Percentiles rank a stretch among this genome's conserved stretches.
Conservation (phyloP, 2,888 invertebrate genomes). For the Bibio marci region DNA sequence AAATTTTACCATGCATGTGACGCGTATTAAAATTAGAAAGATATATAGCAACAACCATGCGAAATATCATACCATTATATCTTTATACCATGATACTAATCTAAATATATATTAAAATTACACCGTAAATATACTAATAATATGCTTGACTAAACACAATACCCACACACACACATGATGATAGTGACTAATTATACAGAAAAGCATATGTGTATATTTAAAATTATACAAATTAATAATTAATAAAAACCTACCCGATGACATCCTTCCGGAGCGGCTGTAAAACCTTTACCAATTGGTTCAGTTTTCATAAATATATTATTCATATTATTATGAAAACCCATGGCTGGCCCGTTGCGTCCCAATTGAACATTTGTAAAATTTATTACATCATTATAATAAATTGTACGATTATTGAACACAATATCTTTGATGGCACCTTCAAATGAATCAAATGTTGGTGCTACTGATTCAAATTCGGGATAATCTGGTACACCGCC, state of each 20-base stretch:
- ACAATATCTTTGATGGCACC: slow-evolving; percentile 76
- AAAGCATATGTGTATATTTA: too few species aligned
- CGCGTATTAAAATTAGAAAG: too few species aligned
- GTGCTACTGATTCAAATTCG: slow-evolving; percentile 37
- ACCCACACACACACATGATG: too few species aligned
- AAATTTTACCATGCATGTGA: too few species aligned
- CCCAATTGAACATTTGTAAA: slow-evolving; percentile 54
- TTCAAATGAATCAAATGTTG: slow-evolving; percentile 40
- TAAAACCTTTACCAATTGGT: slow-evolving; percentile 28
- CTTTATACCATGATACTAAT: too few species aligned
- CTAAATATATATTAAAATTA: too few species aligned
- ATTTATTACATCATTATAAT: slow-evolving; percentile 43
- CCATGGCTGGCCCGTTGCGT: slow-evolving; percentile 35
- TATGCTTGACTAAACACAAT: too few species aligned
- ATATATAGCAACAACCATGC: too few species aligned
- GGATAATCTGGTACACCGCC: slow-evolving; percentile 50
- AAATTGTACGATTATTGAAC: slow-evolving; percentile 51
- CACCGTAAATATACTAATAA: too few species aligned
- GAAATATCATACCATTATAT: too few species aligned
- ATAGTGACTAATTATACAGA: too few species aligned
- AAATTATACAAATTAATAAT: too few species aligned
- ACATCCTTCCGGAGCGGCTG: slow-evolving; percentile 36
- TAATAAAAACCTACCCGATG: slow-evolving; percentile 31
- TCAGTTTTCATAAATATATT: slow-evolving; percentile 35
- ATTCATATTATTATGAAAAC: slow-evolving; percentile 27